A percentile compares a stretch with the other conserved stretches of the same genome.
Evolutionary conservation across 2,797 vertebrate species (phyloP).

Genomic region (Melanotaenia pygmaea): DNA sequence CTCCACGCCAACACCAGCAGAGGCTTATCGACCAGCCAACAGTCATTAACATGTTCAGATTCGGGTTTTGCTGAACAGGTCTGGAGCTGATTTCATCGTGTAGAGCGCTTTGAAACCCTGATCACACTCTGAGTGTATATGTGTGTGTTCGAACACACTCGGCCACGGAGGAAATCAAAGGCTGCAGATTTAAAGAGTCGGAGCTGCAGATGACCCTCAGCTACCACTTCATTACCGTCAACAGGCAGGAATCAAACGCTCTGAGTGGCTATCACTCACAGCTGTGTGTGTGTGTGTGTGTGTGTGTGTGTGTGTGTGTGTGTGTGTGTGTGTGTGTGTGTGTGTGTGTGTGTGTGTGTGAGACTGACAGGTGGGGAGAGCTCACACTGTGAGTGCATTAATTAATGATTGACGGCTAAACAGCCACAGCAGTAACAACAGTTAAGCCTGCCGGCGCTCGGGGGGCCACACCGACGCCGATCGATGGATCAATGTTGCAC

Average conservation of each 20-base stretch:
- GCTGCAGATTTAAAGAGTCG: conserved; percentile 9
- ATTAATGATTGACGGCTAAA: conserved; percentile 81
- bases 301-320: conserved; percentile 23
- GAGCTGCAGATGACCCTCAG: conserved; percentile 16
- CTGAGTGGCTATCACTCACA: conserved; percentile 21
- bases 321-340: conserved; percentile 44
- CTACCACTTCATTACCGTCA: conserved; percentile 55
- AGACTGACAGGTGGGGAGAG: conserved; percentile 64
- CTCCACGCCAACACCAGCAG: too few relatives aligned
- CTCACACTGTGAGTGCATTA: conserved; percentile 72
- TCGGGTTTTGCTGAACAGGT: too few relatives aligned
- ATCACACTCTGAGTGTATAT: background rate
- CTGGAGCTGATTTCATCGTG: background rate
- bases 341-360: conserved; percentile 36
- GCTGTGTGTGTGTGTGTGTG: conserved; percentile 30
- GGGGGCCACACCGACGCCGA: conserved; percentile 64
- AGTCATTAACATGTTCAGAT: too few relatives aligned
- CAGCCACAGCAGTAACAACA: conserved; percentile 80
- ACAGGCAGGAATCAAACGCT: conserved; percentile 50
- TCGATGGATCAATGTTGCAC: conserved; percentile 79
- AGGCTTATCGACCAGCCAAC: too few relatives aligned
- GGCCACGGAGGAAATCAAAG: conserved; percentile 17
- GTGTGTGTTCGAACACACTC: background rate
- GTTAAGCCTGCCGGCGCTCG: conserved; percentile 73
- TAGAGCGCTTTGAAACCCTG: background rate